Conservation (phyloP, 2,113 vertebrate species). For the Oncorhynchus masou region DNA sequence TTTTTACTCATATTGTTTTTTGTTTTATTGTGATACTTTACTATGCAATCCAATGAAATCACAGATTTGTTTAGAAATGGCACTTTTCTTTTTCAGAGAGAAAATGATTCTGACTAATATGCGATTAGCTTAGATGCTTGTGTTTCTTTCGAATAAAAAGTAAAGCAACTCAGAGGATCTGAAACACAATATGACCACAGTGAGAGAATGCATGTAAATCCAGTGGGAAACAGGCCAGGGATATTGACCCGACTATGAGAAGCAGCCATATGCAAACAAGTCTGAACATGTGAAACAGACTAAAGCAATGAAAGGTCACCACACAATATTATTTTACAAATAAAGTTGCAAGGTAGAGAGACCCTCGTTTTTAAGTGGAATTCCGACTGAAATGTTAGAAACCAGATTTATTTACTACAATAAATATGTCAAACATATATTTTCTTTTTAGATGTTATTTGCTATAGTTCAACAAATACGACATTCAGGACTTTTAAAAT, state of each 20-base stretch:
- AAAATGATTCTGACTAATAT: slow-evolving; percentile 72
- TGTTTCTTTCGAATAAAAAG: slow-evolving; percentile 45
- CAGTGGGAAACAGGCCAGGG: slow-evolving; percentile 32
- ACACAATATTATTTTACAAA: slow-evolving; percentile 26
- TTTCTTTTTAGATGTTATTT: slow-evolving; percentile 28
- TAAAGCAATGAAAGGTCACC: slow-evolving; percentile 23
- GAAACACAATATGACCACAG: slow-evolving; percentile 37
- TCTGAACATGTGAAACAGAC: slow-evolving; percentile 47
- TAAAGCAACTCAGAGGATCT: slow-evolving; percentile 27
- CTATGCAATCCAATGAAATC: not conserved
- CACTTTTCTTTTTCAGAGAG: slow-evolving; percentile 42
- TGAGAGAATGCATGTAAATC: slow-evolving; percentile 34
- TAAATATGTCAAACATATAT: slow-evolving; percentile 30
- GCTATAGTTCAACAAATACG: slow-evolving; percentile 14
- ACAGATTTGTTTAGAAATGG: not conserved
- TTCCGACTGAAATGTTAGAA: slow-evolving; percentile 21
- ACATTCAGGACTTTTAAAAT: too few species aligned
- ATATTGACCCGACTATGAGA: slow-evolving; percentile 25
- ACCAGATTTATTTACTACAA: slow-evolving; percentile 21
- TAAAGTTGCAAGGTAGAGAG: slow-evolving; percentile 19
- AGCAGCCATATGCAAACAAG: slow-evolving; percentile 36
- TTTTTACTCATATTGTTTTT: not conserved
- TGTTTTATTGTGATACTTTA: fast-evolving
- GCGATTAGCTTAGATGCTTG: slow-evolving; percentile 72
- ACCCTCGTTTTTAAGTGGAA: slow-evolving; percentile 24